A percentile compares a stretch with the other conserved stretches of the same genome.
Evolutionary conservation across 2,113 vertebrate genomes (phyloP).

Genomic region (Onychorhynchus coronatus): DNA sequence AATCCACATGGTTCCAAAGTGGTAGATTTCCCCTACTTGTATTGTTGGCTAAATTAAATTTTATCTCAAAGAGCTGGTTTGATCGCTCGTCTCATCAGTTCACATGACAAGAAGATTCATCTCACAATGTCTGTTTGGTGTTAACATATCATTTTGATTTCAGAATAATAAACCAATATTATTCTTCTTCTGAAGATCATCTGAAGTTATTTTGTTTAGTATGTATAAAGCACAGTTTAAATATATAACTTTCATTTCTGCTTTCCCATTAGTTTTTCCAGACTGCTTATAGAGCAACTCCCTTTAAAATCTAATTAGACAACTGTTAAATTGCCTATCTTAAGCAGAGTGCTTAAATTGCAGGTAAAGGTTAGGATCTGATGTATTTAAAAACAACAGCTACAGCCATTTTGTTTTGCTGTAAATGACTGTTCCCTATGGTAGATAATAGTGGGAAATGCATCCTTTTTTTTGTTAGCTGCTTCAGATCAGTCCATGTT

Average conservation of each 20-base stretch:
- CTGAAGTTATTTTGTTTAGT: background rate
- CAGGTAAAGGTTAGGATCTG: background rate
- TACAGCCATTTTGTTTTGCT: background rate
- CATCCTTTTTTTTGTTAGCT: background rate
- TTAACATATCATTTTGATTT: background rate
- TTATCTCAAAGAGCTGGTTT: background rate
- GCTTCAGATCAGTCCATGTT: background rate
- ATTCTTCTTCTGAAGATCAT: background rate
- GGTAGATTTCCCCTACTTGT: background rate
- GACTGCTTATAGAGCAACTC: background rate
- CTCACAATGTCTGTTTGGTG: background rate
- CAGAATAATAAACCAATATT: background rate
- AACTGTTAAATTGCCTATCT: background rate
- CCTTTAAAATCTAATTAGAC: background rate
- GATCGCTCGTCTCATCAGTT: background rate
- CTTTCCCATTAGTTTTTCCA: background rate
- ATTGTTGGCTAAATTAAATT: background rate
- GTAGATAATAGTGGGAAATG: background rate
- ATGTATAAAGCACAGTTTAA: background rate
- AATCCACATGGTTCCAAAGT: background rate
- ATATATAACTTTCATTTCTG: background rate
- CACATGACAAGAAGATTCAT: background rate
- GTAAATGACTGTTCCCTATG: background rate
- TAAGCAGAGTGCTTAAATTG: background rate
- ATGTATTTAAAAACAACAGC: background rate